phyloP scores from a whole-genome alignment of 2,113 vertebrate species.

The Progne subis region DNA sequence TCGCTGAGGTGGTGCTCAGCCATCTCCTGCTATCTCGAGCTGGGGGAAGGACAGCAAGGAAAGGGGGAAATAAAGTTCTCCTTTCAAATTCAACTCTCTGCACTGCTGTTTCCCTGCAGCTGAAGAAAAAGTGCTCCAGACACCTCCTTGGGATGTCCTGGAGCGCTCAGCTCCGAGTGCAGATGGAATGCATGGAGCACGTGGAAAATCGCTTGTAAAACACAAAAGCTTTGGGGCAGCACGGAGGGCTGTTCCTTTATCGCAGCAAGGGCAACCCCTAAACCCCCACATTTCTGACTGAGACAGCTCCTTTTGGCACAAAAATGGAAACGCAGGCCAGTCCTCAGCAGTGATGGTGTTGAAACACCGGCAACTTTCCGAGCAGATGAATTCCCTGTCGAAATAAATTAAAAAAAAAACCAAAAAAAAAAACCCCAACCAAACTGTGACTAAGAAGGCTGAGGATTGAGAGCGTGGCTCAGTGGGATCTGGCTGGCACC shows the following conservation, averaged over 20 bases:
- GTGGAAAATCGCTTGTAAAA: neutral
- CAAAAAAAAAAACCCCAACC: too few species aligned
- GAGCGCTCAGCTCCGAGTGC: neutral
- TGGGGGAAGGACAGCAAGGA: neutral
- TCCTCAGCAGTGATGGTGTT: neutral
- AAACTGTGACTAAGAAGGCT: conserved; percentile 35
- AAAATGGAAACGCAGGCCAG: neutral
- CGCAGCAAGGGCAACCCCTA: neutral
- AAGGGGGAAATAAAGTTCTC: neutral
- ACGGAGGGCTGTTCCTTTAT: neutral
- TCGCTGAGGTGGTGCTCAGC: neutral
- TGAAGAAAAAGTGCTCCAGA: neutral
- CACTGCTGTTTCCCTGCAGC: neutral
- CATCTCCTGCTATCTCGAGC: neutral
- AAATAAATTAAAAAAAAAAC: neutral
- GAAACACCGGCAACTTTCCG: neutral
- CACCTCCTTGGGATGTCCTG: neutral
- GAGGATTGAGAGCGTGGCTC: conserved; percentile 34
- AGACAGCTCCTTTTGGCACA: neutral
- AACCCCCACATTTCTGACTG: neutral
- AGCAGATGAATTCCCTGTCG: conserved; percentile 28
- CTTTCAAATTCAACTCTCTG: neutral
- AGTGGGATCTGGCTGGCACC: conserved; percentile 62
- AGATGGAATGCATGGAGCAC: neutral
- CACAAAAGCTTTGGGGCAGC: neutral